phyloP scores from a whole-genome alignment of 2,797 vertebrate genomes.

The Acanthurus tractus region DNA sequence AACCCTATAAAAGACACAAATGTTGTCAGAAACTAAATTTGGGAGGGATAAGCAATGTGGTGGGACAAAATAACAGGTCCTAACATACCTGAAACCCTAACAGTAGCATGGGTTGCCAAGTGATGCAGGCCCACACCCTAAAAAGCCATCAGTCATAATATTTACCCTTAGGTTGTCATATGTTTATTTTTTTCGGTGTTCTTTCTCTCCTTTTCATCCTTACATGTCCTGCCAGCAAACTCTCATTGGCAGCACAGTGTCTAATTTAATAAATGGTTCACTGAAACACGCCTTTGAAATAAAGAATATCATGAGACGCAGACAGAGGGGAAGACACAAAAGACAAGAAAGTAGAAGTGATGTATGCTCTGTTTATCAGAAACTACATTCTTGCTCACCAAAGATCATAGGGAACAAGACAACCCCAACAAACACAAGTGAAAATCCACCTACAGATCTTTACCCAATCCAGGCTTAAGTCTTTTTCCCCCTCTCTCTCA shows the following conservation, averaged over 20 bases:
- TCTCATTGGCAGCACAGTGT: slow-evolving; percentile 62
- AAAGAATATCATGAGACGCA: slow-evolving; percentile 25
- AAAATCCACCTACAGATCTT: slow-evolving; percentile 58
- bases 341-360: slow-evolving; percentile 45
- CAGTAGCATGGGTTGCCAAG: slow-evolving; percentile 64
- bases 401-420: slow-evolving; percentile 54
- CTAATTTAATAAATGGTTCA: slow-evolving; percentile 68
- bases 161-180: slow-evolving; percentile 62
- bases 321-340: slow-evolving; percentile 25
- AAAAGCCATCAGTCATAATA: slow-evolving; percentile 81
- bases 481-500: slow-evolving; percentile 3
- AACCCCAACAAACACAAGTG: slow-evolving; percentile 56
- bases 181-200: slow-evolving; percentile 62
- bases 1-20: slow-evolving; percentile 24
- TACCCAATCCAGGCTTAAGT: slow-evolving; percentile 31
- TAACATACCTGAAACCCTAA: slow-evolving; percentile 61
- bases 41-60: slow-evolving; percentile 40
- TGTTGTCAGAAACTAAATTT: slow-evolving; percentile 52
- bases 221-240: slow-evolving; percentile 59
- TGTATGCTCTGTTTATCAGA: slow-evolving; percentile 52
- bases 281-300: slow-evolving; percentile 55
- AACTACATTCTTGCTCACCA: slow-evolving; percentile 26
- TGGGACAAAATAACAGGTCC: slow-evolving; percentile 71
- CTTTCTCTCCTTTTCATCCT: slow-evolving; percentile 46
- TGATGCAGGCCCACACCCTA: slow-evolving; percentile 66